These are phyloP conservation scores for Arvicanthis niloticus DNA, from an alignment of 2,113 vertebrate genomes.

Conservation along the genomic window DNA sequence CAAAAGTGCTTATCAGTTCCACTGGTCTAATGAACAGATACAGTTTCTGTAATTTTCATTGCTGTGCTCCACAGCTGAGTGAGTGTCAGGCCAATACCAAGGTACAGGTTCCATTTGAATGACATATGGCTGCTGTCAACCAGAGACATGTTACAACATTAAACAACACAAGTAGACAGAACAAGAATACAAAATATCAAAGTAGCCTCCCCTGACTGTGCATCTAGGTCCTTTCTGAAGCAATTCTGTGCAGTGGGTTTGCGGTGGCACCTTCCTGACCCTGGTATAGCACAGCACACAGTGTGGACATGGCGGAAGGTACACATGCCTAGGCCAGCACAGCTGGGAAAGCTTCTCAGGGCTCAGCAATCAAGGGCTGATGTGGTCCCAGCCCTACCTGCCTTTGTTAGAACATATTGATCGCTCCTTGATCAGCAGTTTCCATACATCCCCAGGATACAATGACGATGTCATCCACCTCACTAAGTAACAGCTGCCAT, in stretches of 20 bases:
- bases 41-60: slow-evolving; percentile 92
- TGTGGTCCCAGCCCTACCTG: fast-evolving
- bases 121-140: slow-evolving; percentile 95
- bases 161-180: slow-evolving; percentile 89
- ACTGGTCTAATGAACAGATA: slow-evolving; percentile 91
- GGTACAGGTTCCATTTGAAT: slow-evolving; percentile 91
- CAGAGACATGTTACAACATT: slow-evolving; percentile 90
- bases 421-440: not conserved
- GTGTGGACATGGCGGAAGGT: not conserved
- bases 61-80: slow-evolving; percentile 86
- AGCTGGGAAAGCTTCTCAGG: fast-evolving
- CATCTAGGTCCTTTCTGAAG: slow-evolving; percentile 8
- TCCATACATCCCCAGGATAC: not conserved
- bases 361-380: not conserved
- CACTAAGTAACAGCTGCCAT: not conserved
- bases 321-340: not conserved
- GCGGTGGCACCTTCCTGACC: not conserved
- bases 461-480: not conserved
- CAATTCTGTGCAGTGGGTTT: fast-evolving
- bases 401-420: not conserved
- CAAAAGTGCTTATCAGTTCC: slow-evolving; percentile 87
- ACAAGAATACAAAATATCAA: slow-evolving; percentile 88
- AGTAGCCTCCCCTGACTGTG: slow-evolving; percentile 73
- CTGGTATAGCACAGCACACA: fast-evolving
- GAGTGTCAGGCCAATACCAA: slow-evolving; percentile 87